Evolutionary conservation across 1,140 invertebrate genomes (phyloP), one percentile per base, ranked within the genome.

Genomic region (Aethina tumida): DNA sequence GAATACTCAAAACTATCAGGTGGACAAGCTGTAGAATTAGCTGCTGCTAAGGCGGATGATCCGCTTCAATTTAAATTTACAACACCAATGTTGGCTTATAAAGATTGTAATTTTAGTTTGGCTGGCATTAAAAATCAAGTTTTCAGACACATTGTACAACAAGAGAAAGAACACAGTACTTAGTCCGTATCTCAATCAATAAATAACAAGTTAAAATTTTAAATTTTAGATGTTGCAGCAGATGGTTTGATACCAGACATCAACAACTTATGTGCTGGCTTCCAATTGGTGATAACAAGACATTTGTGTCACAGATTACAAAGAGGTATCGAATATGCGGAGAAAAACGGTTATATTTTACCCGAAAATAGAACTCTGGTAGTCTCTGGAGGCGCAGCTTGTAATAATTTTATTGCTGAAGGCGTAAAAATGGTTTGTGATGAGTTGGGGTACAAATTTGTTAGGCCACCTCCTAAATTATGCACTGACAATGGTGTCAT

Each of bases 401-500:
- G 87, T 55, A 99, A 98, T 63, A 65, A 81, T 60, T 88, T 79
- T 55, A 79, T 98, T 10, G 73, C 74, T 29, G 63, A 69, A 40
- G 71, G 74, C 34, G 60, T 99, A 4, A 48, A 67, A 52, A 60
- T 76, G 39, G 50, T 95, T 27, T 85, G 84, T 55, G 43, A 69
- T 3, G 64, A 79, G 40, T 70, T 74, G 46, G 68, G 67, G 15
- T 90, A 79, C 50, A 67, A 68, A 49, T 69, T 82, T 12, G 71
- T 73, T 26, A 71, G 80, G 45, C 91, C 94, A 12, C 84, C 88
- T 9, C 74, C 81, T n/a, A 71, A 76, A 54, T 70, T 96, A 1
- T 98, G 95, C 57, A 94, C 87, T 3, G 96, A 99, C 61, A 99
- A 99, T 76, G 96, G 94, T 12, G 71, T 95, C n/a, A 99, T 99